phyloP scores from a whole-genome alignment of 2,113 vertebrate species.

The Conger conger region DNA sequence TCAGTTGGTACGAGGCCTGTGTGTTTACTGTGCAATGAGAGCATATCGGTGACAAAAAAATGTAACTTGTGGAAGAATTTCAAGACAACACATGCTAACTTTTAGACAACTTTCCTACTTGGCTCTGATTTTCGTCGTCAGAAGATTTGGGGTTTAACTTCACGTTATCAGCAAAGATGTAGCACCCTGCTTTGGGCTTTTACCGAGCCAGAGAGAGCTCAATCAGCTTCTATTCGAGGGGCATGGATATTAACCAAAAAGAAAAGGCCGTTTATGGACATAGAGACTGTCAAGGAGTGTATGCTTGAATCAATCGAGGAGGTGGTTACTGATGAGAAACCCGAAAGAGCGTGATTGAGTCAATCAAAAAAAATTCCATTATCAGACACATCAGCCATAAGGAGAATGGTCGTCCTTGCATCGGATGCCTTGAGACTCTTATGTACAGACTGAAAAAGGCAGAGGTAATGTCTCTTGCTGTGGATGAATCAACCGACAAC shows the following conservation, averaged over 20 bases:
- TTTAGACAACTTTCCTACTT: too few species aligned
- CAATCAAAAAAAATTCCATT: slow-evolving; percentile 23
- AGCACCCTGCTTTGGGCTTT: neutral
- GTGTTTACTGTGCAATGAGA: too few species aligned
- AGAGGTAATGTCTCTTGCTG: slow-evolving; percentile 16
- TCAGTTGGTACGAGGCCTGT: too few species aligned
- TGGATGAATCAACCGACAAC: slow-evolving; percentile 18
- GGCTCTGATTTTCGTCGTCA: too few species aligned
- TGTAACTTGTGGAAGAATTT: too few species aligned
- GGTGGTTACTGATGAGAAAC: slow-evolving; percentile 21
- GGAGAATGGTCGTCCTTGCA: slow-evolving; percentile 23
- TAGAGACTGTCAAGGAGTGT: slow-evolving; percentile 28
- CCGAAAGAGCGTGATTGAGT: neutral
- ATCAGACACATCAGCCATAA: slow-evolving; percentile 10
- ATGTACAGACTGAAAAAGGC: slow-evolving; percentile 11
- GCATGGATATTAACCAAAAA: slow-evolving; percentile 23
- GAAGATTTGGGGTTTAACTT: too few species aligned
- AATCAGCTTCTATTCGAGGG: neutral
- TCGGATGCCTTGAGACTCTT: slow-evolving; percentile 20
- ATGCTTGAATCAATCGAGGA: slow-evolving; percentile 27
- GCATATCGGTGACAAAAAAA: too few species aligned
- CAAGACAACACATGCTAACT: too few species aligned
- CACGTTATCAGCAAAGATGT: too few species aligned
- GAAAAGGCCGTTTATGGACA: slow-evolving; percentile 19
- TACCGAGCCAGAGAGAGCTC: slow-evolving; percentile 11